Base-by-base conservation (phyloP, 2,797 vertebrate species). In the Cygnus olor region DNA sequence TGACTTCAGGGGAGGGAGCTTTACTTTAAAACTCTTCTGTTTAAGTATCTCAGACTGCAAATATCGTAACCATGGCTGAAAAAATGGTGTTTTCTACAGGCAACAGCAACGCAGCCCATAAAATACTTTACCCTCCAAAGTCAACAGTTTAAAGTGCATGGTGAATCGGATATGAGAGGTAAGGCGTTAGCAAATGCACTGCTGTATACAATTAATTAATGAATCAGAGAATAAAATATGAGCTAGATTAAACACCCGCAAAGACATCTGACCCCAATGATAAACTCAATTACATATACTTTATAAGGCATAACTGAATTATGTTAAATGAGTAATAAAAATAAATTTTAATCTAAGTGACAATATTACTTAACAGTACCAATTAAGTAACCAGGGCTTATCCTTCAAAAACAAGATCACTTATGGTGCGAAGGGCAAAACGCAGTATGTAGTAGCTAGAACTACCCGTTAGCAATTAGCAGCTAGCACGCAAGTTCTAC, bases 141-240 rank as follows among this genome's bases (percentile, higher is more conserved):
- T 51, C 82, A 96, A 20, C 27, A 84, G 80, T 90, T 93, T 80
- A 79, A 95, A 85, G 19, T 89, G 80, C 44, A 85, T 82, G 80
- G 63, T 88, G 74, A 94, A 64, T 40, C 66, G 91, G 80, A 95
- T 60, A 54, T 2, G 20, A 63, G 70, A 90, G 88, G 56, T 56
- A 80, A 53, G 61, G 86, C 34, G 79, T 70, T 63, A 78, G 49
- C 45, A 65, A 21, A 56, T 56, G 34, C 84, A 34, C 85, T 61
- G 85, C 71, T 79, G 63, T 84, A 77, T 11, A 76, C 58, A 85
- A 64, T 42, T 85, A 92, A 89, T 74, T 80, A 89, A 91, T 17
- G 44, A 40, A 54, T 36, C 14, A 20, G 2, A 57, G 85, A 91
- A 92, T 69, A 64, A 96, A 83, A 95, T 65, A 60, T 24, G 18